These are phyloP conservation scores for Drosophila setifemur DNA, from an alignment of 1,140 invertebrate genomes.

Conservation along the genomic window DNA sequence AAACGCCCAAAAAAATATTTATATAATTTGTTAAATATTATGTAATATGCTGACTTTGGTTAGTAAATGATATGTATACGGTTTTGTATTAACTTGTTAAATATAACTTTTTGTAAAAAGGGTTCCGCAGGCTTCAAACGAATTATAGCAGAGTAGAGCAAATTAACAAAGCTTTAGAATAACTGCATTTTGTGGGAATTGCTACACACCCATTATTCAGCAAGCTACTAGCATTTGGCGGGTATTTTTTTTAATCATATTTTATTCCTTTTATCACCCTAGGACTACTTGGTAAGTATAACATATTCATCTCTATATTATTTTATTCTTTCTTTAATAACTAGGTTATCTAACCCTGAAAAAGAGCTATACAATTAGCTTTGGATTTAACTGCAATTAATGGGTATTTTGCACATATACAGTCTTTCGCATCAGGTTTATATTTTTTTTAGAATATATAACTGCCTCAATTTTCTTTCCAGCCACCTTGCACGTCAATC, in stretches of 20 bases:
- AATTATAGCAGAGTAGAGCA: conserved; percentile 1
- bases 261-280: too few relatives aligned
- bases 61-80: conserved; percentile 71
- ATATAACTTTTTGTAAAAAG: conserved; percentile 15
- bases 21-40: conserved; percentile 10
- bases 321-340: neutral
- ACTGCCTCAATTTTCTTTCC: neutral
- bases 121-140: conserved; percentile 3
- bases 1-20: conserved; percentile 18
- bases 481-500: too few relatives aligned
- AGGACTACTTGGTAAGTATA: too few relatives aligned
- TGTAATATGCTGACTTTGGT: conserved; percentile 25
- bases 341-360: neutral
- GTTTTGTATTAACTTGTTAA: too few relatives aligned
- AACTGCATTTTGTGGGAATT: neutral
- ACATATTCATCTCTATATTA: too few relatives aligned
- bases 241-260: conserved; percentile 18
- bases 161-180: conserved; percentile 3
- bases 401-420: conserved; percentile 70
- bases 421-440: conserved; percentile 60
- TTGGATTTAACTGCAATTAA: conserved; percentile 22
- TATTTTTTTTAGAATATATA: conserved; percentile 51
- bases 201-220: conserved; percentile 34
- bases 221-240: conserved; percentile 30
- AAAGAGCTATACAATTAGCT: neutral